Percentiles rank a stretch among this genome's conserved stretches.
Conservation (phyloP, 2,113 vertebrate genomes). For the Pangasianodon hypophthalmus region DNA sequence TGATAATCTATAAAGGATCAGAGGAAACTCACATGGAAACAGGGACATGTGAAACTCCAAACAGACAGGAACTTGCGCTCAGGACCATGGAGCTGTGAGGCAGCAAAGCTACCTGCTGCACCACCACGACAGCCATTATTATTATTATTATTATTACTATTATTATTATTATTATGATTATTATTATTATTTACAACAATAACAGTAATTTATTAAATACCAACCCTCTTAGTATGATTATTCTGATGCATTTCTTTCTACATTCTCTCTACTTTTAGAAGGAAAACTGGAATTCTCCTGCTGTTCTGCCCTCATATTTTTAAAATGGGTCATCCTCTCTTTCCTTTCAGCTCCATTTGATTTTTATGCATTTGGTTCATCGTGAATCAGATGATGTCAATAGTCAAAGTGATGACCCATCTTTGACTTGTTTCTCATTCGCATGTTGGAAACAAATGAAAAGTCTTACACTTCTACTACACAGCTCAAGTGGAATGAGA, state of each 20-base stretch:
- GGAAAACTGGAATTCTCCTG: not conserved
- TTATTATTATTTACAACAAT: too few species aligned
- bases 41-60: not conserved
- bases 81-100: too few species aligned
- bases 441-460: not conserved
- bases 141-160: too few species aligned
- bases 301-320: not conserved
- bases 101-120: too few species aligned
- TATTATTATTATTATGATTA: too few species aligned
- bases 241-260: not conserved
- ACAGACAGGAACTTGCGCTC: too few species aligned
- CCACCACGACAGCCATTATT: too few species aligned
- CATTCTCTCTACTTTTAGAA: not conserved
- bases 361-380: not conserved
- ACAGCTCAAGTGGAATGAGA: not conserved
- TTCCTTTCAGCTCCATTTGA: not conserved
- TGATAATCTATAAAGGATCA: not conserved
- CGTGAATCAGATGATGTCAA: not conserved
- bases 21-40: not conserved
- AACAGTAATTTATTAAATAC: not conserved
- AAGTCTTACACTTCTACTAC: not conserved
- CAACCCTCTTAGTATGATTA: not conserved
- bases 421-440: not conserved
- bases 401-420: not conserved
- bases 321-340: not conserved